Conservation (phyloP, 1,140 invertebrate genomes). For the Mercenaria mercenaria region DNA sequence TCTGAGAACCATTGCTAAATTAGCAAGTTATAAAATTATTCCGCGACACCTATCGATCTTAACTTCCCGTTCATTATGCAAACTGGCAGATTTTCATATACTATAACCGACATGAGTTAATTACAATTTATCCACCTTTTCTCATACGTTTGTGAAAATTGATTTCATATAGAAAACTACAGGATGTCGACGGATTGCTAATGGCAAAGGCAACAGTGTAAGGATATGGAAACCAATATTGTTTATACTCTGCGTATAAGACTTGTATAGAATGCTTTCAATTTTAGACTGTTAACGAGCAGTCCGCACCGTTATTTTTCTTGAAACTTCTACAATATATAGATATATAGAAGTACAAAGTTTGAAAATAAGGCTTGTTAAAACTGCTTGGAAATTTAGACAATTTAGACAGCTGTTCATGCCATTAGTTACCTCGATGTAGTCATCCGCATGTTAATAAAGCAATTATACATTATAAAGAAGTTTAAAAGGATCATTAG, state of each 20-base stretch:
- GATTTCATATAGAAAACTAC: constrained; percentile 2
- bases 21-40: constrained; percentile 18
- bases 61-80: background rate
- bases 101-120: background rate
- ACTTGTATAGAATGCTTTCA: no score
- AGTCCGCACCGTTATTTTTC: no score
- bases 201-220: background rate
- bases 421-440: no score
- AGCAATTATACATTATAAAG: no score
- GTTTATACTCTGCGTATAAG: background rate
- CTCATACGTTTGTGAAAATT: constrained; percentile 3
- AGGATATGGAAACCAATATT: background rate
- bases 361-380: no score
- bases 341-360: no score
- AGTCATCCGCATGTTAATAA: no score
- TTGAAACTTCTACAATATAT: no score
- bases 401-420: no score
- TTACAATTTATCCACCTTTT: constrained; percentile 19
- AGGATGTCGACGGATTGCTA: background rate
- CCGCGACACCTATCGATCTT: background rate
- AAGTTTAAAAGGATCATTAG: no score
- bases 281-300: no score
- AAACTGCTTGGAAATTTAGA: no score
- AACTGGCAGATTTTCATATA: constrained; percentile 15
- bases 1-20: background rate